Evolutionary conservation across 2,113 vertebrate genomes (phyloP), one percentile per base, ranked within the genome.

Genomic region (Peromyscus polionotus): DNA sequence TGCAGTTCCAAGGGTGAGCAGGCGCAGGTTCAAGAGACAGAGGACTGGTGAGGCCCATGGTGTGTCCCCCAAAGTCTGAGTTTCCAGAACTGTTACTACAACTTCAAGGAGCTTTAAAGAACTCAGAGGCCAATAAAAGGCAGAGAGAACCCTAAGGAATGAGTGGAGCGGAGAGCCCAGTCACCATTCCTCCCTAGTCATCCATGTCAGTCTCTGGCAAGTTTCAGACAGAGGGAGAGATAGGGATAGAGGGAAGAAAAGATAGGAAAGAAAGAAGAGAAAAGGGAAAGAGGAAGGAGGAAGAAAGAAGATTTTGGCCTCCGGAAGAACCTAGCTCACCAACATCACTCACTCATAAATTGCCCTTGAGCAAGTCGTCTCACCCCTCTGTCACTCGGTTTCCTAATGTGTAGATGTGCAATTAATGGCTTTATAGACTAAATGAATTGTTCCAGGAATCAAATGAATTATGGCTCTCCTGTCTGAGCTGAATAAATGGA

Each of bases 91-190:
- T 20, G 17, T 4, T 1, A 11, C 59, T 54, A 36, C 57, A 91
- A 65, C 16, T 11, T 20, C n/a, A 22, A n/a, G 48, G 51, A 81
- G 73, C 3, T 72, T 10, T 10, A 70, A 72, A 88, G 1, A n/a
- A 76, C 84, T 80, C 63, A 59, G 68, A 91, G 61, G 17, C 36
- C 68, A 67, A 92, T 0, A 5, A 63, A 51, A 93, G 36, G 33
- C 54, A 61, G 70, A 65, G 45, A 28, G 12, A 22, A 51, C 19
- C 54, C 42, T 59, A 13, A 67, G 14, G 39, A 31, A 31, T 11
- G 3, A 48, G 4, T 7, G 13, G 59, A 13, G 45, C 0, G 3
- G 48, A 28, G 0, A 28, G 24, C 24, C 45, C 1, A 33, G 14
- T 31, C 42, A 63, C 9, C 12, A 39, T 22, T 70, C 17, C 45